Percentiles rank a stretch among this genome's conserved stretches.
phyloP scores from a whole-genome alignment of 2,888 invertebrate species.

The Plebejus melissa region DNA sequence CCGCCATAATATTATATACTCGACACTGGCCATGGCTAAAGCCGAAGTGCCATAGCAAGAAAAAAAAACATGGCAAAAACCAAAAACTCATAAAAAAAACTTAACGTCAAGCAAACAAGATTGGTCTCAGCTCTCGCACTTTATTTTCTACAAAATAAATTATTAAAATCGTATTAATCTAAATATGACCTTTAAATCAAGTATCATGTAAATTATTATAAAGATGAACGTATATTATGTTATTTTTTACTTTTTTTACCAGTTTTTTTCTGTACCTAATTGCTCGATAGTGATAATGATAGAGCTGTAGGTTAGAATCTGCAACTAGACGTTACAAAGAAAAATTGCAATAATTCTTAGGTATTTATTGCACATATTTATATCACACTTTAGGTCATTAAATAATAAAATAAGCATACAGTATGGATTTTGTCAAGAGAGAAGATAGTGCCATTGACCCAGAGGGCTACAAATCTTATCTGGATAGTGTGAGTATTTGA shows the following conservation, averaged over 20 bases:
- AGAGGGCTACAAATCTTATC: constrained; percentile 19
- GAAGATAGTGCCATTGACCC: constrained; percentile 21
- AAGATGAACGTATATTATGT: constrained; percentile 3
- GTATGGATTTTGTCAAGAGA: constrained; percentile 25
- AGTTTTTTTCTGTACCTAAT: constrained; percentile 3
- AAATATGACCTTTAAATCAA: constrained; percentile 21
- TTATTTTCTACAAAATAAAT: neutral
- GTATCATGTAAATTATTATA: constrained; percentile 23
- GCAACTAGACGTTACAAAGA: constrained; percentile 21
- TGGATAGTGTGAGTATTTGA: constrained; percentile 16
- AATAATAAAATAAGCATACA: neutral
- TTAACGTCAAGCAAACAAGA: no score
- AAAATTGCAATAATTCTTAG: neutral
- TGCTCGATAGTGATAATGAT: constrained; percentile 14
- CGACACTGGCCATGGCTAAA: no score
- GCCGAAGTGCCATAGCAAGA: no score
- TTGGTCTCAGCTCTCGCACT: no score
- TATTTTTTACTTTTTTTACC: constrained; percentile 19
- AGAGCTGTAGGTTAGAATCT: constrained; percentile 20
- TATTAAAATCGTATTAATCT: neutral
- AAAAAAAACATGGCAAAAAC: no score
- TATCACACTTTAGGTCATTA: neutral
- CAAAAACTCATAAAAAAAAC: no score
- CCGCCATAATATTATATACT: no score
- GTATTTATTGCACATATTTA: neutral